phyloP scores from a whole-genome alignment of 1,140 invertebrate genomes.

The Brachionus asplanchnoidis region DNA sequence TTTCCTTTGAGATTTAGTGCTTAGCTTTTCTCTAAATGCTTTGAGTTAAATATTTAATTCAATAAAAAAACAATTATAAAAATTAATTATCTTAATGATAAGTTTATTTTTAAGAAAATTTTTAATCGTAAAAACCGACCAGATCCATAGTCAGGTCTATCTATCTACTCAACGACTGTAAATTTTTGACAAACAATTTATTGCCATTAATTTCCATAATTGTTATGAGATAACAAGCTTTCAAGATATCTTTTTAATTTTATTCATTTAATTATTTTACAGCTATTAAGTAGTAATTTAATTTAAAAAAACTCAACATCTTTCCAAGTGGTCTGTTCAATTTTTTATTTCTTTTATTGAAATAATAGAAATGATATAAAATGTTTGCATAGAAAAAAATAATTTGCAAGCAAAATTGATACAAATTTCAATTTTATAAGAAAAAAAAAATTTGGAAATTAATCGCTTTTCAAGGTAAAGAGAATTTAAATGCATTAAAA shows the following conservation, averaged over 20 bases:
- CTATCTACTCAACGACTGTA: not conserved
- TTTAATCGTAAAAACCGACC: too few relatives aligned
- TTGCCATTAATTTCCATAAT: not conserved
- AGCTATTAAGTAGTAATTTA: not conserved
- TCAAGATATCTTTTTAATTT: not conserved
- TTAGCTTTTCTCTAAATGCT: not conserved
- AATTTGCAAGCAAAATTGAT: too few relatives aligned
- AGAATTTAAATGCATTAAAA: not conserved
- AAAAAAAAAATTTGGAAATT: too few relatives aligned
- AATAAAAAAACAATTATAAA: not conserved
- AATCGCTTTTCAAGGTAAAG: not conserved
- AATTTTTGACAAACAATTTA: not conserved
- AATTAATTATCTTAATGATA: not conserved
- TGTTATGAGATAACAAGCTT: not conserved
- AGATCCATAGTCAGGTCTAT: not conserved
- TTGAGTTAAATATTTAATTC: not conserved
- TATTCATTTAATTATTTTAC: not conserved
- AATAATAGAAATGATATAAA: too few relatives aligned
- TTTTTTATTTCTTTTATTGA: not conserved
- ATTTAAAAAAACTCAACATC: not conserved
- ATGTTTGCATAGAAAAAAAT: too few relatives aligned
- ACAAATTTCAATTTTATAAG: too few relatives aligned
- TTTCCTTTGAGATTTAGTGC: not conserved
- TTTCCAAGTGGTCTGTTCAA: not conserved
- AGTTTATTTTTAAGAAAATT: not conserved